phyloP scores from a whole-genome alignment of 2,113 vertebrate genomes.

The Hippocampus zosterae region DNA sequence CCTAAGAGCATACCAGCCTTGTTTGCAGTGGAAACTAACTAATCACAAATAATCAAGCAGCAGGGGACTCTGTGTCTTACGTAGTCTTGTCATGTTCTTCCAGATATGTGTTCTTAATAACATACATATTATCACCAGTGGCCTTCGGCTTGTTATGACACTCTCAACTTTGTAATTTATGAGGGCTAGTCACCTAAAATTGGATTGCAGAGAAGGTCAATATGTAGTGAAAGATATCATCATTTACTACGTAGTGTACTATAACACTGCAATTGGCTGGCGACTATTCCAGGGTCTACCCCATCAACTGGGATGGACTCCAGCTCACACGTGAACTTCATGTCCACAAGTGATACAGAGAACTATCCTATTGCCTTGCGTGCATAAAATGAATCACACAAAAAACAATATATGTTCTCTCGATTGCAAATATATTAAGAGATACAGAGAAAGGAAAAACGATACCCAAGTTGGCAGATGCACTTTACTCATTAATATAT shows the following conservation, averaged over 20 bases:
- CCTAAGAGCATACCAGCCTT: not conserved
- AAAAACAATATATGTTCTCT: too few relatives aligned
- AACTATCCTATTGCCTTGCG: too few relatives aligned
- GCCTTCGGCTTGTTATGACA: not conserved
- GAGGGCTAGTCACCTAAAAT: slow-evolving; percentile 2
- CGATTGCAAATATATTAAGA: too few relatives aligned
- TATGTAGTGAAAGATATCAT: not conserved
- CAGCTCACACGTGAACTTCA: too few relatives aligned
- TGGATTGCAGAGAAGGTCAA: not conserved
- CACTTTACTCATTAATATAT: too few relatives aligned
- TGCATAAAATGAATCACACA: too few relatives aligned
- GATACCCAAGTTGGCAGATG: too few relatives aligned
- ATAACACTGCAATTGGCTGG: not conserved
- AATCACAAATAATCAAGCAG: slow-evolving; percentile 7
- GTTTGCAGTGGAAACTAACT: not conserved
- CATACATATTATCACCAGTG: not conserved
- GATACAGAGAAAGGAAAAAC: too few relatives aligned
- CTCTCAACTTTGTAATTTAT: slow-evolving; percentile 15
- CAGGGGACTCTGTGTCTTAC: not conserved
- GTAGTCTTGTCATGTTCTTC: slow-evolving; percentile 6
- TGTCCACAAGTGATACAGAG: too few relatives aligned
- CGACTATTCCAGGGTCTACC: too few relatives aligned
- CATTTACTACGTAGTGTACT: not conserved
- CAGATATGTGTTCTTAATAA: slow-evolving; percentile 5
- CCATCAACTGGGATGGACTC: too few relatives aligned